These are phyloP conservation scores for Conus canariensis DNA, from an alignment of 2,888 invertebrate species.

Conservation along the genomic window DNA sequence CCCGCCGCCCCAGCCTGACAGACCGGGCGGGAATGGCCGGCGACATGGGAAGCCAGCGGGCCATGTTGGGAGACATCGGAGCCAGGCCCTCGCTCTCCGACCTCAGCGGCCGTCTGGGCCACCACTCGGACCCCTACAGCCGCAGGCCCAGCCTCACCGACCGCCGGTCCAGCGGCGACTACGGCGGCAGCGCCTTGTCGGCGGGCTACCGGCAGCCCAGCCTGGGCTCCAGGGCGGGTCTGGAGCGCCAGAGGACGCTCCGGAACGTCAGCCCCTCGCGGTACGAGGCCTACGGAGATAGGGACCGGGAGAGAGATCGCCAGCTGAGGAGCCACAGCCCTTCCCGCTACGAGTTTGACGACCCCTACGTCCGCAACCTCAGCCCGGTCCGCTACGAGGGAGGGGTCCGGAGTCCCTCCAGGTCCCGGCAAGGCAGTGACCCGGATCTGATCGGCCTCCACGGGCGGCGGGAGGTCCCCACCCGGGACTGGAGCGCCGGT, in stretches of 20 bases:
- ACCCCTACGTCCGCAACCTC: constrained; percentile 60
- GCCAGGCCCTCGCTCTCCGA: constrained; percentile 48
- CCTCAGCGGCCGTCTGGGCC: constrained; percentile 43
- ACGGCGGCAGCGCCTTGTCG: constrained; percentile 15
- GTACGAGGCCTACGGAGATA: constrained; percentile 48
- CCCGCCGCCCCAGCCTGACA: constrained; percentile 50
- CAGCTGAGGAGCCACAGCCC: constrained; percentile 62
- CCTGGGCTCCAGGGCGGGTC: constrained; percentile 35
- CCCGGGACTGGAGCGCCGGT: constrained; percentile 60
- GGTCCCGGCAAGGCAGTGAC: constrained; percentile 67
- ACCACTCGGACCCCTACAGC: constrained; percentile 47
- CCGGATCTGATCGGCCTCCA: constrained; percentile 66
- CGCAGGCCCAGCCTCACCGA: constrained; percentile 51
- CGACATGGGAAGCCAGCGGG: not conserved
- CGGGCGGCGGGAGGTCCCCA: constrained; percentile 58
- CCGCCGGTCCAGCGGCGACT: constrained; percentile 35
- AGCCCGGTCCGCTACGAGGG: constrained; percentile 66
- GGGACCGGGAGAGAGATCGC: constrained; percentile 14
- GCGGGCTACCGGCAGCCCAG: constrained; percentile 36
- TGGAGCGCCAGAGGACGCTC: constrained; percentile 49
- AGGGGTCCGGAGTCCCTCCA: constrained; percentile 64
- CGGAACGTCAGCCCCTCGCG: constrained; percentile 64
- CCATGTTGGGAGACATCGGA: constrained; percentile 49
- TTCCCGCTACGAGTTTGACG: constrained; percentile 66
- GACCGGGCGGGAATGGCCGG: constrained; percentile 34